phyloP scores from a whole-genome alignment of 2,113 vertebrate genomes.

The Oncorhynchus masou region DNA sequence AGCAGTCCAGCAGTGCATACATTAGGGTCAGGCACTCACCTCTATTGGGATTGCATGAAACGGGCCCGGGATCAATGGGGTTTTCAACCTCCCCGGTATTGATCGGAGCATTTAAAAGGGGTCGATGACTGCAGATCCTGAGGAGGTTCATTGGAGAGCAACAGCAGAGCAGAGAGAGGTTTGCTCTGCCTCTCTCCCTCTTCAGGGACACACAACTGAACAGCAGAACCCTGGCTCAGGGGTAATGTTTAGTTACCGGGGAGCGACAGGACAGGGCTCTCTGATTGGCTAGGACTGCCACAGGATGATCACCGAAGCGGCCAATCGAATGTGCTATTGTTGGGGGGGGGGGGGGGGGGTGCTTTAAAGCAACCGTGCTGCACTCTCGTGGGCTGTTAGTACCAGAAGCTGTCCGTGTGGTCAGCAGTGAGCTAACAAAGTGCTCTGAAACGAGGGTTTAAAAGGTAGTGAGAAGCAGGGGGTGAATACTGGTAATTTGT shows the following conservation, averaged over 20 bases:
- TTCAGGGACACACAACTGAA: background rate
- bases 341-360: too few relatives aligned
- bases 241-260: background rate
- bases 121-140: conserved; percentile 68
- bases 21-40: conserved; percentile 9
- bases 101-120: conserved; percentile 67
- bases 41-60: conserved; percentile 48
- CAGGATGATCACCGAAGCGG: background rate
- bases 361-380: too few relatives aligned
- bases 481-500: too few relatives aligned
- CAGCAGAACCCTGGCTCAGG: background rate
- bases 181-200: conserved; percentile 2
- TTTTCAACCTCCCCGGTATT: conserved; percentile 67
- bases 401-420: too few relatives aligned
- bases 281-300: conserved; percentile 13
- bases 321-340: conserved; percentile 19
- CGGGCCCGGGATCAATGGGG: conserved; percentile 66
- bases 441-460: too few relatives aligned
- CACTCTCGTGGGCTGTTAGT: too few relatives aligned
- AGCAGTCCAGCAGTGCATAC: background rate
- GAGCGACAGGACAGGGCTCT: background rate
- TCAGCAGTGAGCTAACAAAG: too few relatives aligned
- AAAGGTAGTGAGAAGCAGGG: too few relatives aligned
- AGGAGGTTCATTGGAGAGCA: conserved; percentile 19
- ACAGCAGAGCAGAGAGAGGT: background rate